These are phyloP conservation scores for Tricholauxania praeusta DNA, from an alignment of 2,888 invertebrate species.

Conservation along the genomic window DNA sequence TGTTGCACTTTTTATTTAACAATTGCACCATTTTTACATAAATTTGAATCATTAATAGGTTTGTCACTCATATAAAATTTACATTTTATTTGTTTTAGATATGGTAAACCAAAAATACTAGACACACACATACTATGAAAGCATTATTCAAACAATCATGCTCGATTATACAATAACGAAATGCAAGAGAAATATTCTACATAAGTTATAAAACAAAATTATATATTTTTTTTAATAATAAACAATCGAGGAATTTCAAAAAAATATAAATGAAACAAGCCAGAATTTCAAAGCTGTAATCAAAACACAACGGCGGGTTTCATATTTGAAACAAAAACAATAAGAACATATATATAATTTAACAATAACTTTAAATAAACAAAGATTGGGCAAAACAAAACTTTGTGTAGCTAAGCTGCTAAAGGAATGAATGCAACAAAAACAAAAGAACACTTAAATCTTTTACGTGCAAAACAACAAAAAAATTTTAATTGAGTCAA, in stretches of 20 bases:
- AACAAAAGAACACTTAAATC: too few relatives aligned
- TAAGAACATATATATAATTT: too few relatives aligned
- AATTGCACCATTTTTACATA: background rate
- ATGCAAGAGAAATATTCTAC: constrained; percentile 13
- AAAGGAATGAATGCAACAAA: too few relatives aligned
- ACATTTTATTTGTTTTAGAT: constrained; percentile 56
- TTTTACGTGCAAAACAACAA: too few relatives aligned
- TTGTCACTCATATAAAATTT: constrained; percentile 9
- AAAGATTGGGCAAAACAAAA: too few relatives aligned
- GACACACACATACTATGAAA: constrained; percentile 45
- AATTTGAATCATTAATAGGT: constrained; percentile 13
- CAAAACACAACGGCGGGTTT: too few relatives aligned
- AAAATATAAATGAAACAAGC: background rate
- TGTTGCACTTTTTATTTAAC: too few relatives aligned
- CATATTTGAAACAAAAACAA: too few relatives aligned
- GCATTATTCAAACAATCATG: constrained; percentile 3
- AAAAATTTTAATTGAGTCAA: too few relatives aligned
- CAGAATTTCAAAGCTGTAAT: too few relatives aligned
- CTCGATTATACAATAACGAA: constrained; percentile 11
- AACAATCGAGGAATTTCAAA: background rate
- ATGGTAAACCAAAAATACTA: constrained; percentile 68
- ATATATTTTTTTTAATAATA: background rate
- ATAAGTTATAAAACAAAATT: constrained; percentile 3
- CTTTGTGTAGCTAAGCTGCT: too few relatives aligned
- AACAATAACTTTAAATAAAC: too few relatives aligned